Evolutionary conservation across 2,888 invertebrate genomes (phyloP), one percentile per base, ranked within the genome.

Genomic region (Mimachlamys varia): DNA sequence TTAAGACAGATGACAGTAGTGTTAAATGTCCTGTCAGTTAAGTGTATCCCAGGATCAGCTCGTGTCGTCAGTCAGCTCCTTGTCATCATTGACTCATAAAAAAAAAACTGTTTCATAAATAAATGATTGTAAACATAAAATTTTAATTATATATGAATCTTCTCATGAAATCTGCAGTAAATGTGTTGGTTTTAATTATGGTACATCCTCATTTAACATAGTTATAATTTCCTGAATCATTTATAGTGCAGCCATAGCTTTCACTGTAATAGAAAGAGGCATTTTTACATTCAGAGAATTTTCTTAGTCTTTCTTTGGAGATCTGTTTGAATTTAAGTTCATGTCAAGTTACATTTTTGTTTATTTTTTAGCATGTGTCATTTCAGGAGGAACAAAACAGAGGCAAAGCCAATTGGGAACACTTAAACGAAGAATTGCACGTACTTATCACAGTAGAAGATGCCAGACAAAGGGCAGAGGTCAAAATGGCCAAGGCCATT

Each of bases 341-440:
- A 27, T 33, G 44, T 44, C 7, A 44, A 5, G 44, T 44, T 38
- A 27, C 13, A 87, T 88, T 19, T 33, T 12, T 88, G 37, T 19
- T 33, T 13, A 22, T 37, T 38, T 88, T 88, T 76, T 49, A n/a
- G 58, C 87, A 58, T 88, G 88, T 37, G n/a, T 38, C 89, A 89
- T 90, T 93, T 27, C 97, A 99, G 99, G 99, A 99, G 97, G 99
- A 99, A 97, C 98, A 98, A 96, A 99, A 99, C 97, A 98, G 99
- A 97, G 99, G 99, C 94, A 99, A 99, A 97, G 99, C 99, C 94
- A 99, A 99, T 97, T 99, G 99, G 99, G 99, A 99, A 97, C 99
- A 99, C 97, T 97, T 99, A 96, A 99, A 99, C 95, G 99, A 99
- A 97, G 99, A 99, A 96, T 97, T 99, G 91, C 99, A 99, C 97